Percentiles rank a stretch among this genome's conserved stretches.
phyloP scores from a whole-genome alignment of 2,888 invertebrate genomes.

The Odontocolon sp. region DNA sequence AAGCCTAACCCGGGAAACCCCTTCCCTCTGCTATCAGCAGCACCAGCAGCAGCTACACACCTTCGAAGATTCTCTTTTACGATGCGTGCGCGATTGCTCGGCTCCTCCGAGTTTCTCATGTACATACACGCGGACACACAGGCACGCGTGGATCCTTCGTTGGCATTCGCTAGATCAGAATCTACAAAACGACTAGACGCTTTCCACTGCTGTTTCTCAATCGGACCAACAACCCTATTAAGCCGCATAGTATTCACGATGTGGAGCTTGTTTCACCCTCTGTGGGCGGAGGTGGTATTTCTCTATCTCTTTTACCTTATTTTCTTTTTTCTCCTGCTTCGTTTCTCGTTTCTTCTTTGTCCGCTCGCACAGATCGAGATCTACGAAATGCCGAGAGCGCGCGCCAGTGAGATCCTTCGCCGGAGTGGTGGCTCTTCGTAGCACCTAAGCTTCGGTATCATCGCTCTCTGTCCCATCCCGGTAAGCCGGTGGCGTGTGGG shows the following conservation, averaged over 20 bases:
- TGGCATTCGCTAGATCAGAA: conserved; percentile 44
- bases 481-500: conserved; percentile 54
- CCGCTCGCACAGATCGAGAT: conserved; percentile 65
- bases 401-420: conserved; percentile 31
- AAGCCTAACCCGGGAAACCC: conserved; percentile 8
- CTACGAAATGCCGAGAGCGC: conserved; percentile 66
- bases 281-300: conserved; percentile 44
- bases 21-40: conserved; percentile 7
- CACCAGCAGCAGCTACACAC: neutral
- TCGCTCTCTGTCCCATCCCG: neutral
- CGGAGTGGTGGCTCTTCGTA: neutral
- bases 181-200: conserved; percentile 39
- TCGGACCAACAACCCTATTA: conserved; percentile 62
- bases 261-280: conserved; percentile 50
- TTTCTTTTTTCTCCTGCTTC: conserved; percentile 3
- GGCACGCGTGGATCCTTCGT: conserved; percentile 20
- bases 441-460: neutral
- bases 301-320: conserved; percentile 38
- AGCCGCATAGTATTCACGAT: conserved; percentile 53
- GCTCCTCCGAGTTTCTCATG: neutral
- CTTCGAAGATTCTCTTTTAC: conserved; percentile 17
- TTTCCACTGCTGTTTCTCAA: conserved; percentile 34
- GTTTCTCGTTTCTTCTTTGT: conserved; percentile 52
- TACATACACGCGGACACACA: conserved; percentile 4
- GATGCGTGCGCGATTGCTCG: conserved; percentile 12